Evolutionary conservation across 2,113 vertebrate species (phyloP).

Genomic region (Cairina moschata): DNA sequence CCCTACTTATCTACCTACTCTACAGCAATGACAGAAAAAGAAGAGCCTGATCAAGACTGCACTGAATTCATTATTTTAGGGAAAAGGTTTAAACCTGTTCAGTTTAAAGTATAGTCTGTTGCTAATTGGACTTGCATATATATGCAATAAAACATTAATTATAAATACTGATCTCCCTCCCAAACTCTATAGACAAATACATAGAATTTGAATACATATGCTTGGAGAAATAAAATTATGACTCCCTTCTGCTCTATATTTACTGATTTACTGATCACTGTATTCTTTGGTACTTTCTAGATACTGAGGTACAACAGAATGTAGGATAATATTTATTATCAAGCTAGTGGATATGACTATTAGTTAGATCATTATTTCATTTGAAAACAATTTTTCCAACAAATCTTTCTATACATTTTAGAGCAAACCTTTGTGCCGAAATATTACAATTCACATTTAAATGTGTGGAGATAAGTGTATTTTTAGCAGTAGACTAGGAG

Average conservation of each 20-base stretch:
- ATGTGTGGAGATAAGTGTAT: background rate
- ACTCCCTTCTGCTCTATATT: background rate
- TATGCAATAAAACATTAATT: background rate
- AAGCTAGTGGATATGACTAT: background rate
- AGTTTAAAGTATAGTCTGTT: background rate
- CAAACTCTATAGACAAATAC: background rate
- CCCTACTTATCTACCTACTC: background rate
- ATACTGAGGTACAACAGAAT: background rate
- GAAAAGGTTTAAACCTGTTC: background rate
- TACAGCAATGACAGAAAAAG: background rate
- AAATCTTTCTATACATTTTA: background rate
- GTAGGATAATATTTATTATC: background rate
- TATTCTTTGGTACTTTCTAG: background rate
- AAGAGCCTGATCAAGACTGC: background rate
- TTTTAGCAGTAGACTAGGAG: background rate
- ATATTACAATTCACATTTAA: background rate
- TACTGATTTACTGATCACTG: background rate
- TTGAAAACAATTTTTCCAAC: background rate
- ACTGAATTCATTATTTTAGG: background rate
- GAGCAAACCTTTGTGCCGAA: background rate
- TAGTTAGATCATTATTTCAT: background rate
- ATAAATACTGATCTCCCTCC: background rate
- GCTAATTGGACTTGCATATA: background rate
- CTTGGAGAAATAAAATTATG: background rate
- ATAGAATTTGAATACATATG: background rate